Conservation (phyloP, 2,113 vertebrate genomes). For the Genyomyrus donnyi region DNA sequence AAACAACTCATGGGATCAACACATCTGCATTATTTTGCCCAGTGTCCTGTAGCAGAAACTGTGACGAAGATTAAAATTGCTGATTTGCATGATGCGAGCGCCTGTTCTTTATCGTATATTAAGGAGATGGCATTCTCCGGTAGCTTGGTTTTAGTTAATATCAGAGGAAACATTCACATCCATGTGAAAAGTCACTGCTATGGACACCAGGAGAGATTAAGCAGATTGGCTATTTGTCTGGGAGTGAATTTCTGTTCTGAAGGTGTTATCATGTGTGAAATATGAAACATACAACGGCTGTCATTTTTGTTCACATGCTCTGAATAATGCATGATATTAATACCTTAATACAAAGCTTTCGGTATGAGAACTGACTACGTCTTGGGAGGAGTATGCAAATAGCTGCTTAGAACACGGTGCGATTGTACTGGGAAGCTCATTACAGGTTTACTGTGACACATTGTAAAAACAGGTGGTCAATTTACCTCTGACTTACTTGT, state of each 20-base stretch:
- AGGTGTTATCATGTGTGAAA: neutral
- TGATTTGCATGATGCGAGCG: neutral
- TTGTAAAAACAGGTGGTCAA: neutral
- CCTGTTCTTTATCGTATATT: neutral
- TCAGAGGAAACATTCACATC: neutral
- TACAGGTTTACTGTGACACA: neutral
- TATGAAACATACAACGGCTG: neutral
- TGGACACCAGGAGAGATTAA: neutral
- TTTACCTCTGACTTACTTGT: neutral
- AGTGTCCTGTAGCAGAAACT: neutral
- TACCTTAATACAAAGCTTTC: neutral
- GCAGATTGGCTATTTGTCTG: neutral
- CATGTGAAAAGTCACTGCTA: neutral
- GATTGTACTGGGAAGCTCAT: neutral
- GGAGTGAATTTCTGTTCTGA: neutral
- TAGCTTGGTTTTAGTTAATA: neutral
- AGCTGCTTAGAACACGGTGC: neutral
- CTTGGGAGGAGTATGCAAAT: neutral
- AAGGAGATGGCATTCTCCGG: neutral
- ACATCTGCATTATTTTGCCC: neutral
- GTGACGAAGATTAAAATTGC: neutral
- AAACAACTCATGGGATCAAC: neutral
- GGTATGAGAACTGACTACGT: neutral
- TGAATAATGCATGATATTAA: neutral
- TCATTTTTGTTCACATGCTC: neutral